Evolutionary conservation across 2,888 invertebrate species (phyloP).

Genomic region (Troilus luridus): DNA sequence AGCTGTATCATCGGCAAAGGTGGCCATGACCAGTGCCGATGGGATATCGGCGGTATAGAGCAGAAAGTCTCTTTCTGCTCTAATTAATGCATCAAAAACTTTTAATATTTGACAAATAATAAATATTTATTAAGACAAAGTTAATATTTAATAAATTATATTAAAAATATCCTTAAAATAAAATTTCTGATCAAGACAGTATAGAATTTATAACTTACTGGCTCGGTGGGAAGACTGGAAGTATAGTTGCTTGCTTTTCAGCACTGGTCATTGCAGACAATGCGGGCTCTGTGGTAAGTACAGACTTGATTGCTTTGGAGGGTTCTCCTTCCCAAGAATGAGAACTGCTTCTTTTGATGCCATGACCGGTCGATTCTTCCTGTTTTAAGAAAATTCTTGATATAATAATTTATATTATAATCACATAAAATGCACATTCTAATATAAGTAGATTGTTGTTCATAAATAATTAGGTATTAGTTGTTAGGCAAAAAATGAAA

Average conservation of each 20-base stretch:
- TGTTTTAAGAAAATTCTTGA: constrained; percentile 61
- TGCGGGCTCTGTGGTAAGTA: constrained; percentile 68
- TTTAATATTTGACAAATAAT: not conserved
- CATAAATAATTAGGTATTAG: no score
- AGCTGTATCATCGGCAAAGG: no score
- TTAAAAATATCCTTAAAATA: not conserved
- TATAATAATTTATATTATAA: not conserved
- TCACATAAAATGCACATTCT: not conserved
- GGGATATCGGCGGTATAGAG: no score
- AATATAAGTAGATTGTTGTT: not conserved
- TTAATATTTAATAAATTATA: no score
- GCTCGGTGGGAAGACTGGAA: constrained; percentile 45
- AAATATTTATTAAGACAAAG: no score
- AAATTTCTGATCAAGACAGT: not conserved
- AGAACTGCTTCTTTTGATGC: constrained; percentile 76
- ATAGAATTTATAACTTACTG: not conserved
- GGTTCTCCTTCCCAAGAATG: constrained; percentile 76
- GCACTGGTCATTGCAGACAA: constrained; percentile 40
- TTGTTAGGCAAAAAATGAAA: no score
- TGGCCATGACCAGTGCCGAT: no score
- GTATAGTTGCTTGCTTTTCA: not conserved
- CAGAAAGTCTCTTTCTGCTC: no score
- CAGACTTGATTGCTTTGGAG: constrained; percentile 73
- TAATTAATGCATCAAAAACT: not conserved
- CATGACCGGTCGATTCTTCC: constrained; percentile 70